These are phyloP conservation scores for Bothrops jararaca DNA, from an alignment of 2,113 vertebrate genomes.

Conservation along the genomic window DNA sequence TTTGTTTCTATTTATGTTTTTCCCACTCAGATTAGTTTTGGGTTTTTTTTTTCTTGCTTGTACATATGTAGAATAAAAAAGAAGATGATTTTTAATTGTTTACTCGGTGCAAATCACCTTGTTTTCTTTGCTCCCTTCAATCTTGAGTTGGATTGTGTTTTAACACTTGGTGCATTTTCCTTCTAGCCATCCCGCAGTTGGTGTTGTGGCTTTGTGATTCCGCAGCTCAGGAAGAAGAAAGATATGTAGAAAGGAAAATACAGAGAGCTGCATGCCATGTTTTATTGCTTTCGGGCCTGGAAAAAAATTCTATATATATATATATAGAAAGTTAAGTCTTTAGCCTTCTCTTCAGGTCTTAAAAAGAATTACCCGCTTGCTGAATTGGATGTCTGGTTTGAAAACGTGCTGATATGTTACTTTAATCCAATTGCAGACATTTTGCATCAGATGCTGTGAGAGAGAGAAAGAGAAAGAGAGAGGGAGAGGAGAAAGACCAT, in stretches of 20 bases:
- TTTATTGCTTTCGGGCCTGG: background rate
- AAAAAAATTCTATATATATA: background rate
- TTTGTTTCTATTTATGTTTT: background rate
- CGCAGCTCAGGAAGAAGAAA: background rate
- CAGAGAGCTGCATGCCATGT: background rate
- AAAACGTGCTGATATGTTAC: background rate
- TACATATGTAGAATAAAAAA: slow-evolving; percentile 77
- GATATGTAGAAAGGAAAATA: background rate
- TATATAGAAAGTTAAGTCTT: background rate
- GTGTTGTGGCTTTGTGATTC: background rate
- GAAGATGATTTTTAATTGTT: slow-evolving; percentile 64
- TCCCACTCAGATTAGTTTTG: background rate
- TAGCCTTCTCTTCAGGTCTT: background rate
- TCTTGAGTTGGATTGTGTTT: background rate
- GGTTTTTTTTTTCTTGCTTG: slow-evolving; percentile 49
- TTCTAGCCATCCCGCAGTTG: background rate
- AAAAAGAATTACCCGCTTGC: background rate
- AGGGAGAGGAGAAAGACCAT: background rate
- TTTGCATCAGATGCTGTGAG: background rate
- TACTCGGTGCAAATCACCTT: slow-evolving; percentile 38
- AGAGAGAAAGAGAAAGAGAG: background rate
- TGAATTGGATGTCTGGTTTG: background rate
- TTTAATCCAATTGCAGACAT: background rate
- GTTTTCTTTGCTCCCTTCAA: slow-evolving; percentile 39
- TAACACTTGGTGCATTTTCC: background rate